Base-by-base conservation (phyloP, 2,888 invertebrate species). In the Pachydiplax longipennis region DNA sequence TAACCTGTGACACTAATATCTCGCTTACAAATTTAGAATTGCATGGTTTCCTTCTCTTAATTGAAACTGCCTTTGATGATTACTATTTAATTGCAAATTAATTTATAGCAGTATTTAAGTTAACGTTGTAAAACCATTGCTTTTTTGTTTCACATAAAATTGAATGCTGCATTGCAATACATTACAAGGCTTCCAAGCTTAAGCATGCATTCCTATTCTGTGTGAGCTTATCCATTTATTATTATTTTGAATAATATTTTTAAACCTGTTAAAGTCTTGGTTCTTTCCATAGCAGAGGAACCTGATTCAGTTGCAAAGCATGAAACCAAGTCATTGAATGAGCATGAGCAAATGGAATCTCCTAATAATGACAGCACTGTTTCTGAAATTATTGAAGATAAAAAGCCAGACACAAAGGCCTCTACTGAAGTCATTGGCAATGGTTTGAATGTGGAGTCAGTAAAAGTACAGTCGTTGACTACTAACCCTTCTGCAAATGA, bases 251-350 rank as follows among this genome's bases (percentile, higher is more conserved):
- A 82, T 91, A 80, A 44, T 18, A 90, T 25, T 25, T 48, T 90
- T 80, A 80, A 53, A 81, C 53, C 48, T 48, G 90, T 80, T 48
- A 80, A 90, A 80, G 35, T 61, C 53, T 90, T 81, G 80, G 83
- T 83, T 83, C 83, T 83, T 87, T 91, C 90, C 80, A 90, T 91
- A 91, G 91, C 91, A 58, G 91, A 91, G 61, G 91, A 91, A 58
- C 81, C 90, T 48, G 91, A 91, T 90, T 80, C 91, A 80, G 82
- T 91, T 91, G 90, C 40, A 87, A 91, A 83, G 91, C 90, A 90
- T 91, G 91, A 91, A 61, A 58, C 83, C 83, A 83, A 58, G 6
- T 58, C 12, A n/a, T 58, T 90, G 58, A 80, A 25, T 90, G 90
- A 90, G 90, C 90, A 90, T 90, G 90, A 80, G 53, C 35, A 90